A percentile compares a stretch with the other conserved stretches of the same genome.
Evolutionary conservation across 2,888 invertebrate species (phyloP).

Genomic region (Amaurobius ferox): DNA sequence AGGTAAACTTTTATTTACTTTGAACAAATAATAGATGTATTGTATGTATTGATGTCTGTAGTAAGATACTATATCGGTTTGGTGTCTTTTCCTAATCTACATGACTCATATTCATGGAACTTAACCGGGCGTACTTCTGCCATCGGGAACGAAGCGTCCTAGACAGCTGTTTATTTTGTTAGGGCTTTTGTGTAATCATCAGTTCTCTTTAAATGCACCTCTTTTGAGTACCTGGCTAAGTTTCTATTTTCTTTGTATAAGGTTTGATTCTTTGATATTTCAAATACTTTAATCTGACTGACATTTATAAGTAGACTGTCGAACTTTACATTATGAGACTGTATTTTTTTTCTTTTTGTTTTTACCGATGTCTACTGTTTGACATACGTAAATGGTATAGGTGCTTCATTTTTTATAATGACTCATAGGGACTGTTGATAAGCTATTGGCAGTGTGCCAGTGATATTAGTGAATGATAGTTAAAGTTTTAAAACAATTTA

Average conservation of each 20-base stretch:
- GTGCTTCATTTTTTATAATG: slow-evolving; percentile 18
- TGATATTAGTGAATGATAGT: not conserved
- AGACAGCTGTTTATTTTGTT: slow-evolving; percentile 57
- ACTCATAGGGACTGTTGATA: slow-evolving; percentile 15
- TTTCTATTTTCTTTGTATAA: not conserved
- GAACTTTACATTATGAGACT: not conserved
- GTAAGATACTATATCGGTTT: too few relatives aligned
- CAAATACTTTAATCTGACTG: not conserved
- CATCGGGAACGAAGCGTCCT: slow-evolving; percentile 30
- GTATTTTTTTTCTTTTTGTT: not conserved
- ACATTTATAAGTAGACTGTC: not conserved
- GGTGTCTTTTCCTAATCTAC: too few relatives aligned
- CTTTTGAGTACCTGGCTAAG: not conserved
- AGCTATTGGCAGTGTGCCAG: slow-evolving; percentile 13
- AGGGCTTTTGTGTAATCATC: not conserved
- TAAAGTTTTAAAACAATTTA: too few relatives aligned
- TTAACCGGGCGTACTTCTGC: slow-evolving; percentile 32
- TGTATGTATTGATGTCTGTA: too few relatives aligned
- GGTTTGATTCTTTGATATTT: not conserved
- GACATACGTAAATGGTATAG: slow-evolving; percentile 6
- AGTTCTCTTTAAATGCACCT: slow-evolving; percentile 17
- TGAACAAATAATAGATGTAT: too few relatives aligned
- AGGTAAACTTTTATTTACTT: slow-evolving; percentile 83
- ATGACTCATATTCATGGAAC: slow-evolving; percentile 24
- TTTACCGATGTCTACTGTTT: not conserved